Evolutionary conservation across 2,797 vertebrate species (phyloP).

Genomic region (Perdix hodgsoniae): DNA sequence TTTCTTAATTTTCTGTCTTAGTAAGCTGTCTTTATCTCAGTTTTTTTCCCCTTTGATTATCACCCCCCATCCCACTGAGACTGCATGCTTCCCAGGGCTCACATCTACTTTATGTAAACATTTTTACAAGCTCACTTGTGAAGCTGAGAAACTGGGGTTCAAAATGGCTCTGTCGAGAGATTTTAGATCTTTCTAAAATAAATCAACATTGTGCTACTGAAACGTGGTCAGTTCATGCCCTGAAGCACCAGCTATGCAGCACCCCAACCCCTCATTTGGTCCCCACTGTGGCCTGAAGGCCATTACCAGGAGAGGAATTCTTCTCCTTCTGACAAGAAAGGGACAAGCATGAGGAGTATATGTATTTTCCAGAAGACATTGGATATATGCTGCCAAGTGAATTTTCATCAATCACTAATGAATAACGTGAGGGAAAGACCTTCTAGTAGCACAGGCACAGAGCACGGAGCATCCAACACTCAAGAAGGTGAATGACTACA

Average conservation of each 20-base stretch:
- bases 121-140: slow-evolving; percentile 10
- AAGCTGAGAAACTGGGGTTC: not conserved
- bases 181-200: not conserved
- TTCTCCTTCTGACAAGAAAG: not conserved
- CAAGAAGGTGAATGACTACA: not conserved
- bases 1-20: too few species aligned
- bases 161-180: not conserved
- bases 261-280: accelerated
- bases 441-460: not conserved
- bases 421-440: not conserved
- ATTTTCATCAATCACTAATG: not conserved
- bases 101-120: not conserved
- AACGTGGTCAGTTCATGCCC: not conserved
- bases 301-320: not conserved
- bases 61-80: too few species aligned
- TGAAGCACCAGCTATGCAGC: not conserved
- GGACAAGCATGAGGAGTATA: not conserved
- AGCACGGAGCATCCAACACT: not conserved
- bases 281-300: not conserved
- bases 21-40: too few species aligned
- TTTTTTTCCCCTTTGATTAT: too few species aligned
- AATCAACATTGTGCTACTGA: not conserved
- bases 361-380: not conserved
- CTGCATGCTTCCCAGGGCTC: not conserved
- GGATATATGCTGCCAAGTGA: not conserved